Conservation (phyloP, 1,140 invertebrate genomes). For the Drosophila oshimai region DNA sequence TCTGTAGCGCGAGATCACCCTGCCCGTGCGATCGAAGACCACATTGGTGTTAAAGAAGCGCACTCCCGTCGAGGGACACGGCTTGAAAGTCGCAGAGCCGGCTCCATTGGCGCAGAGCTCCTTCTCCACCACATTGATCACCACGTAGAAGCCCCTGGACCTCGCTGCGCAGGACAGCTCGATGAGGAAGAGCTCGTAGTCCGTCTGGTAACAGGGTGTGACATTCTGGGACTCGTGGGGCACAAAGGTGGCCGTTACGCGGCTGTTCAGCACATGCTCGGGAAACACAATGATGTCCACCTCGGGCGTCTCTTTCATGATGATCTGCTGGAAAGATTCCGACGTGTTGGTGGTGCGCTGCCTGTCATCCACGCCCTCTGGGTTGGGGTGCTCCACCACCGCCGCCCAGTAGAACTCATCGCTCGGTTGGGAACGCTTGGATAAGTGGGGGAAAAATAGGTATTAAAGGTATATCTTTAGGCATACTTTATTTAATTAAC, state of each 20-base stretch:
- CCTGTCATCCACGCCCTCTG: neutral
- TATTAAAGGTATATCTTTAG: neutral
- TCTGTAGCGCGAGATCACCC: slow-evolving; percentile 86
- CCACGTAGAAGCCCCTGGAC: slow-evolving; percentile 51
- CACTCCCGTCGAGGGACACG: slow-evolving; percentile 39
- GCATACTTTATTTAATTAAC: no score
- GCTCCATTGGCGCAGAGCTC: slow-evolving; percentile 37
- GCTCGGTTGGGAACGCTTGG: slow-evolving; percentile 82
- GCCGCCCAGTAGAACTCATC: slow-evolving; percentile 84
- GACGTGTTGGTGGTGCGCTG: neutral
- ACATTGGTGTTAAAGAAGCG: slow-evolving; percentile 87
- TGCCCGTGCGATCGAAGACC: slow-evolving; percentile 86
- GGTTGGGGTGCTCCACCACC: slow-evolving; percentile 83
- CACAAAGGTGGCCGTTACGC: slow-evolving; percentile 46
- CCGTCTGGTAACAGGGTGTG: slow-evolving; percentile 58
- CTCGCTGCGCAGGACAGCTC: slow-evolving; percentile 65
- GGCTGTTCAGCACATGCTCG: slow-evolving; percentile 84
- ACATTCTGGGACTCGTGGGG: slow-evolving; percentile 42
- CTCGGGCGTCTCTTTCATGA: slow-evolving; percentile 30
- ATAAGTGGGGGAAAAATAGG: slow-evolving; percentile 56
- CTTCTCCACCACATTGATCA: slow-evolving; percentile 71
- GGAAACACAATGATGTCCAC: slow-evolving; percentile 93
- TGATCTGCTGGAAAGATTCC: slow-evolving; percentile 25
- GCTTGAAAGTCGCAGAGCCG: slow-evolving; percentile 7
- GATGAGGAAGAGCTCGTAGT: slow-evolving; percentile 67